Percentiles rank a stretch among this genome's conserved stretches.
These are phyloP conservation scores for Xiphydria camelus DNA, from an alignment of 2,888 invertebrate species.

Conservation along the genomic window DNA sequence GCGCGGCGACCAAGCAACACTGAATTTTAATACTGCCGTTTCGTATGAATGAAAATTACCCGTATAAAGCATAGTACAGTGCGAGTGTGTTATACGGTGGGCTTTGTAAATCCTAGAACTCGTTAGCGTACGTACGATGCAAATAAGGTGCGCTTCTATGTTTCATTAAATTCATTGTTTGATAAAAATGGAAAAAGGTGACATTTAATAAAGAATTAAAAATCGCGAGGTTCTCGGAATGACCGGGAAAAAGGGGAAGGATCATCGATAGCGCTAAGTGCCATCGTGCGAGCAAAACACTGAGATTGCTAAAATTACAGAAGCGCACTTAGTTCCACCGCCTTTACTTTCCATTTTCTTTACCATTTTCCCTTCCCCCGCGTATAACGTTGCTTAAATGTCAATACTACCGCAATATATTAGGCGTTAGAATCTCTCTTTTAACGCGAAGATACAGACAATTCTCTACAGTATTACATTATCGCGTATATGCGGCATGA, in stretches of 20 bases:
- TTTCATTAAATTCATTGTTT: no score
- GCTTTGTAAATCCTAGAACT: neutral
- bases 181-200: neutral
- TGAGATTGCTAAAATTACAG: no score
- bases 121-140: neutral
- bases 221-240: neutral
- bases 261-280: no score
- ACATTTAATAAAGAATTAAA: neutral
- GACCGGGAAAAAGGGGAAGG: no score
- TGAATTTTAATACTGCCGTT: neutral
- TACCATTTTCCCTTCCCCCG: no score
- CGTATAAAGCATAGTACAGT: neutral
- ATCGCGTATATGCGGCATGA: constrained; percentile 6
- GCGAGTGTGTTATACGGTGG: neutral
- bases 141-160: neutral
- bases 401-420: neutral
- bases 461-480: neutral
- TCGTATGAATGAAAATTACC: neutral
- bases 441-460: neutral
- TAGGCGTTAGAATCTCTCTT: constrained; percentile 3
- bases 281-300: no score
- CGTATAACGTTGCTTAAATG: neutral
- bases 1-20: no score
- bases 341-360: no score
- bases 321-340: no score